Evolutionary conservation across 2,797 vertebrate species (phyloP).

Genomic region (Sebastes iracundus): DNA sequence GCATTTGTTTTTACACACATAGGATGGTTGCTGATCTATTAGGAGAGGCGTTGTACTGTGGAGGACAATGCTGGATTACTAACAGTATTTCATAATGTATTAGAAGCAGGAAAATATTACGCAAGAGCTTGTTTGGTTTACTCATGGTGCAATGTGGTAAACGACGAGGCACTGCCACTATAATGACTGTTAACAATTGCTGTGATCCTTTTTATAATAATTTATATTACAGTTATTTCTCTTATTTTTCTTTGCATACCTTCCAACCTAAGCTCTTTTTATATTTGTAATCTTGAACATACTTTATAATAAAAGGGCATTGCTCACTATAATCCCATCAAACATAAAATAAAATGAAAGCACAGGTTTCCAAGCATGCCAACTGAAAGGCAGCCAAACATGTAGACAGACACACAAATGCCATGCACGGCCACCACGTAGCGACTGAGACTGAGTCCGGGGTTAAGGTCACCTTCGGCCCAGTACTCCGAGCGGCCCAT

Average conservation of each 20-base stretch:
- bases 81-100: constrained; percentile 71
- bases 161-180: not conserved
- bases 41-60: constrained; percentile 29
- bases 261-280: not conserved
- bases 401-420: not conserved
- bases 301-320: not conserved
- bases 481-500: constrained; percentile 39
- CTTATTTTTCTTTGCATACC: not conserved
- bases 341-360: not conserved
- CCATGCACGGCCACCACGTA: constrained; percentile 1
- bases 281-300: not conserved
- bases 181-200: not conserved
- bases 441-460: constrained; percentile 8
- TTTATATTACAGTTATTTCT: not conserved
- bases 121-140: constrained; percentile 43
- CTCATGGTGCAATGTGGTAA: not conserved
- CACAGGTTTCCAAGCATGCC: not conserved
- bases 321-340: not conserved
- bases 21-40: constrained; percentile 60
- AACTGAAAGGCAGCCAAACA: not conserved
- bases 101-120: constrained; percentile 42
- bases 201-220: not conserved
- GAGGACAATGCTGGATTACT: constrained; percentile 38
- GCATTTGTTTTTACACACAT: constrained; percentile 77
- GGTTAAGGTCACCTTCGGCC: constrained; percentile 60